Base-by-base conservation (phyloP, 2,888 invertebrate genomes). In the Oligia strigilis region DNA sequence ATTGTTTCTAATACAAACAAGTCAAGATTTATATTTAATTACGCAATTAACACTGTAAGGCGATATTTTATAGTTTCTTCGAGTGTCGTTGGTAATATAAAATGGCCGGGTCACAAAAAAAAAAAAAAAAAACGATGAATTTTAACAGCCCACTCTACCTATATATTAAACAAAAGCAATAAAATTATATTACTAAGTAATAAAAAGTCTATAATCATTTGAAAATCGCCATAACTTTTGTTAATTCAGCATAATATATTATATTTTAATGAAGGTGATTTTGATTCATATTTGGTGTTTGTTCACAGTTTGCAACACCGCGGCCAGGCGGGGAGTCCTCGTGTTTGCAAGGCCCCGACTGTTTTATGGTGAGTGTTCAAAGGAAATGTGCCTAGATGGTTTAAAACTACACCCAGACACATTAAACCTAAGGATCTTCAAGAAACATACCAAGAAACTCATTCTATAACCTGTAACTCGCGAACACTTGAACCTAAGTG, bases 341-440 rank as follows among this genome's bases (percentile, higher is more conserved):
- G 93, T 98, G 98, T 95, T 97, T 98, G 94, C 98, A 98, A 95
- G 98, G 98, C 93, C 98, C 98, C 89, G 98, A 98, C 96, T 98
- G 98, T 94, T 98, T 98, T 96, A 98, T 98, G 98, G 98, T 98
- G 94, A 97, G 98, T 97, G 89, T 89, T 89, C 75, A 77, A 78
- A 77, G 75, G 73, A 78, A 82, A 85, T 67, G 29, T 72, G n/a
- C 62, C 52, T 76, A 62, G 60, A 36, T 75, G 58, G 14, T 36
- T 70, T 40, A 29, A 83, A 75, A 64, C 79, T 67, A 64, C 40
- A 71, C n/a, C 19, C 64, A 60, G 40, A 43, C 62, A 64, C 36
- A 60, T 86, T 76, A 86, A 75, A 85, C 13, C 64, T 64, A 75
- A 85, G 46, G 40, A 75, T 64, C 46, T 64, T 66, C 4, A 65